These are phyloP conservation scores for Fringilla coelebs DNA, from an alignment of 2,797 vertebrate genomes.

Conservation along the genomic window DNA sequence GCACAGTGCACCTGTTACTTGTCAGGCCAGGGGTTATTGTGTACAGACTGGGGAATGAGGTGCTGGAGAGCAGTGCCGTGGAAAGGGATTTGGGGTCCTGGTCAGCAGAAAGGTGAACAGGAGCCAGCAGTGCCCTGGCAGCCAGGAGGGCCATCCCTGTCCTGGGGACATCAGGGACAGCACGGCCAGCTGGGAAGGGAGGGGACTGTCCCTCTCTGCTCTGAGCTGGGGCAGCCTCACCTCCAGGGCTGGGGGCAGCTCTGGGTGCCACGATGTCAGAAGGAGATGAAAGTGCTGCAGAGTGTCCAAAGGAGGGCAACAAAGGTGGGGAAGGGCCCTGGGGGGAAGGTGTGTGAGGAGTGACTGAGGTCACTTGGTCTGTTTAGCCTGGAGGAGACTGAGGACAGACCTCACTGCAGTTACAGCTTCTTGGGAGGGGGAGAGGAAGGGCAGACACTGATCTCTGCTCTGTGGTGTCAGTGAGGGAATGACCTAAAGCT, in stretches of 20 bases:
- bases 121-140: background rate
- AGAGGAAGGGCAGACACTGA: accelerated
- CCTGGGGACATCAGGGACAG: background rate
- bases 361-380: background rate
- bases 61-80: accelerated
- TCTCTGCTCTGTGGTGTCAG: background rate
- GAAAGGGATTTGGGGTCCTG: background rate
- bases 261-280: accelerated
- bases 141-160: background rate
- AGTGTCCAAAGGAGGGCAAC: accelerated
- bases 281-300: accelerated
- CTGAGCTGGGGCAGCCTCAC: background rate
- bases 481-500: background rate
- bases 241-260: background rate
- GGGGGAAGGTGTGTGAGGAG: accelerated
- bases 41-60: background rate
- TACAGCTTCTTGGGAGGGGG: accelerated
- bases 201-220: background rate
- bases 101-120: accelerated
- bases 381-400: background rate
- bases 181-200: accelerated
- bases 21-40: background rate
- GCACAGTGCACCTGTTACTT: background rate
- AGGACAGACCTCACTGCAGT: background rate
- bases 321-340: accelerated